Conservation (phyloP, 2,797 vertebrate genomes). For the Distichodus sexfasciatus region DNA sequence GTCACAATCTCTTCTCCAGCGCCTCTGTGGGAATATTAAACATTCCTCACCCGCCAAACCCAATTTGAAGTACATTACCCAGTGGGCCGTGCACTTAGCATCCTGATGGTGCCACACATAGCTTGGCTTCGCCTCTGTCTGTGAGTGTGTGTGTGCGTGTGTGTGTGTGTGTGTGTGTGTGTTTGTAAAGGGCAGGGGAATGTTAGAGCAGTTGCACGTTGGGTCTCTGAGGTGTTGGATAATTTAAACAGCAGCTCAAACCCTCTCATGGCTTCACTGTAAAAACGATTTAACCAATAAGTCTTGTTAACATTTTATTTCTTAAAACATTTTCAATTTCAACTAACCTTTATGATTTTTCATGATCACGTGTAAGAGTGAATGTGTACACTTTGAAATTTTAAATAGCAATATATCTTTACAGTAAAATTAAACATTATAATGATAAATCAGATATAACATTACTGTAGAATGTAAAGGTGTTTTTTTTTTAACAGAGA, state of each 20-base stretch:
- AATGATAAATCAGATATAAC: too few species aligned
- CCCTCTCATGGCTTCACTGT: too few species aligned
- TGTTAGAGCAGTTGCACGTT: background rate
- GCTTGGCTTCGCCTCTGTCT: constrained; percentile 53
- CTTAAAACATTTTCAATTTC: too few species aligned
- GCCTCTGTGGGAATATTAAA: constrained; percentile 37
- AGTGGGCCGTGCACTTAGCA: constrained; percentile 49
- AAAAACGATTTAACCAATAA: too few species aligned
- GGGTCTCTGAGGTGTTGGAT: constrained; percentile 40
- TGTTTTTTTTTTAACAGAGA: too few species aligned
- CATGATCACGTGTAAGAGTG: too few species aligned
- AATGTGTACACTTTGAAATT: too few species aligned
- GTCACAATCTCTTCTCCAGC: constrained; percentile 43
- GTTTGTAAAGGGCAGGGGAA: background rate
- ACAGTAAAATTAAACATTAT: too few species aligned
- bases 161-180: background rate
- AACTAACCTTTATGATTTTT: too few species aligned
- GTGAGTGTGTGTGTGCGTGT: background rate
- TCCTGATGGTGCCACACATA: constrained; percentile 42
- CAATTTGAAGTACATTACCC: constrained; percentile 50
- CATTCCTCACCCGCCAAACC: constrained; percentile 26
- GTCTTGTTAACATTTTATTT: too few species aligned
- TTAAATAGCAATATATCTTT: too few species aligned
- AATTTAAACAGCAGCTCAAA: constrained; percentile 42
- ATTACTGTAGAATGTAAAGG: too few species aligned